Percentiles rank a stretch among this genome's conserved stretches.
Evolutionary conservation across 2,797 vertebrate genomes (phyloP).

Genomic region (Sarcophilus harrisii): DNA sequence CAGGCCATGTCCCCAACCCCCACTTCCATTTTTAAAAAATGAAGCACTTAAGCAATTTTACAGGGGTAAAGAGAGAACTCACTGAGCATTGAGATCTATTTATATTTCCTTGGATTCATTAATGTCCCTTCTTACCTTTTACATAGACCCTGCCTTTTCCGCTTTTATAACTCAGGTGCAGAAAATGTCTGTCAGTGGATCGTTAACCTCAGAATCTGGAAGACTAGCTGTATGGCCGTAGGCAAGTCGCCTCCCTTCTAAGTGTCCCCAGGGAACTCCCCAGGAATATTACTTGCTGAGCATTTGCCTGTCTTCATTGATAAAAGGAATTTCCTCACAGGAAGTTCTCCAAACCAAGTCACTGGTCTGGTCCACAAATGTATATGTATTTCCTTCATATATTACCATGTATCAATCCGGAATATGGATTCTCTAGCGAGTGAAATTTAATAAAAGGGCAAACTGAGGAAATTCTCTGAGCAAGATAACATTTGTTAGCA

Average conservation of each 20-base stretch:
- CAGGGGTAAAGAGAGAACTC: not conserved
- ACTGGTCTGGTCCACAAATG: not conserved
- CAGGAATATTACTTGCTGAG: not conserved
- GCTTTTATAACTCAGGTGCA: not conserved
- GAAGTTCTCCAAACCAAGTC: not conserved
- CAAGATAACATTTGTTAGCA: not conserved
- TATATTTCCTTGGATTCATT: not conserved
- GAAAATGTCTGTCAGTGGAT: not conserved
- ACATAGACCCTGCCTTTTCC: not conserved
- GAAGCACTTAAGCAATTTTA: not conserved
- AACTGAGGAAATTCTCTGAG: not conserved
- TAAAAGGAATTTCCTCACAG: not conserved
- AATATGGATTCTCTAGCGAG: not conserved
- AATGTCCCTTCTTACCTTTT: not conserved
- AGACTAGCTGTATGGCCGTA: not conserved
- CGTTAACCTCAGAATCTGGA: not conserved
- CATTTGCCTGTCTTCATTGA: not conserved
- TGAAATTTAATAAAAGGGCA: not conserved
- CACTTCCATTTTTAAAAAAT: not conserved
- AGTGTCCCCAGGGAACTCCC: not conserved
- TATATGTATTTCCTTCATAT: not conserved
- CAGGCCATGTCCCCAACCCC: accelerated
- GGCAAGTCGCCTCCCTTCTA: not conserved
- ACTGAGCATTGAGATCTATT: not conserved
- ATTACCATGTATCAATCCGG: not conserved